Conservation (phyloP, 2,113 vertebrate genomes). For the Psephotus haematonotus region DNA sequence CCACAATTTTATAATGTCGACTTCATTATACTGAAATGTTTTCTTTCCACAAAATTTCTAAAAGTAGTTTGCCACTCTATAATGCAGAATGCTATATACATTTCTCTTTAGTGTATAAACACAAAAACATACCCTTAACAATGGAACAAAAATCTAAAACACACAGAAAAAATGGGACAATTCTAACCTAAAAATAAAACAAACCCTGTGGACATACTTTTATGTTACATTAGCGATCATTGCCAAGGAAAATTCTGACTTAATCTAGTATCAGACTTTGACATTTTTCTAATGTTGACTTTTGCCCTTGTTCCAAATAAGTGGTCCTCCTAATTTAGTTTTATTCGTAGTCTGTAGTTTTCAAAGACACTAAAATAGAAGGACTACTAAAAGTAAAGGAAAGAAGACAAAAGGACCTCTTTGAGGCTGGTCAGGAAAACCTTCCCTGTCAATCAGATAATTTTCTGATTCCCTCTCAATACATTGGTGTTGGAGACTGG, state of each 20-base stretch:
- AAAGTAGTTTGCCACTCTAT: background rate
- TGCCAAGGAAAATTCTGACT: background rate
- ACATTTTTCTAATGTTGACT: background rate
- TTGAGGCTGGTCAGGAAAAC: background rate
- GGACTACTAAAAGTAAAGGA: background rate
- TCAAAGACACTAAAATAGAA: background rate
- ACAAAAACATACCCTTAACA: background rate
- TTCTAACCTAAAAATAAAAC: background rate
- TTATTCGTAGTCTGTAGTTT: background rate
- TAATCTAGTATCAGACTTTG: background rate
- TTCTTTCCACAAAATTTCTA: background rate
- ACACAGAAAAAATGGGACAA: background rate
- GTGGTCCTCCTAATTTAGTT: background rate
- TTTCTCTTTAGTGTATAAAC: background rate
- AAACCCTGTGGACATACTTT: background rate
- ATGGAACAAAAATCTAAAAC: background rate
- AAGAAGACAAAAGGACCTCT: background rate
- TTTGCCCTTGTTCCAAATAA: background rate
- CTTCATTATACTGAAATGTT: background rate
- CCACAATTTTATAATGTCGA: background rate
- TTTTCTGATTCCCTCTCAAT: background rate
- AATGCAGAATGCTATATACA: background rate
- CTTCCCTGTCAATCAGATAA: background rate
- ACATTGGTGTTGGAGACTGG: background rate
- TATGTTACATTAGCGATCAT: background rate